phyloP scores from a whole-genome alignment of 1,140 invertebrate genomes.

The Copidosoma floridanum region DNA sequence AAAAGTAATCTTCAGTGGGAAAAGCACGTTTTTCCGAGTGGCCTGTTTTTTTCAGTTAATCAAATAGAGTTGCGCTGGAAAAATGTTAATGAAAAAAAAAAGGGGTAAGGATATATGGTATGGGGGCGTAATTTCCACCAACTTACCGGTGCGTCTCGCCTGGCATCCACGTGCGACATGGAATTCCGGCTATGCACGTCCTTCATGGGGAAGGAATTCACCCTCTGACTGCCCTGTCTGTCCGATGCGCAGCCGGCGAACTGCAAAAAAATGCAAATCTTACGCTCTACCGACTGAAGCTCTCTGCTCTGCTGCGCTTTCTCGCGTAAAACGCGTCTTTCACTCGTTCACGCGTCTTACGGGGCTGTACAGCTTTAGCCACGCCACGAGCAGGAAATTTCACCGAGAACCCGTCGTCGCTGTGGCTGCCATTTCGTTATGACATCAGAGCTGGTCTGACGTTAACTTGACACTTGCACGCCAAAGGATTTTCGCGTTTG shows the following conservation, averaged over 20 bases:
- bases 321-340: too few species aligned
- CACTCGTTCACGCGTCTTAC: too few species aligned
- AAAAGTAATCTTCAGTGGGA: too few species aligned
- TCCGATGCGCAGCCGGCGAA: slow-evolving; percentile 72
- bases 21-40: too few species aligned
- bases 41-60: too few species aligned
- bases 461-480: too few species aligned
- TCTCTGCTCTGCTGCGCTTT: background rate
- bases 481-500: too few species aligned
- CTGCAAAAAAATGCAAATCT: slow-evolving; percentile 57
- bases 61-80: background rate
- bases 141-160: slow-evolving; percentile 74
- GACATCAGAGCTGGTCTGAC: too few species aligned
- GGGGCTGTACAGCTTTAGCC: background rate
- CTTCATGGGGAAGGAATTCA: slow-evolving; percentile 81
- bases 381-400: slow-evolving; percentile 13
- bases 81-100: slow-evolving; percentile 9
- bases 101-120: background rate
- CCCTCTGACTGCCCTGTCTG: slow-evolving; percentile 66
- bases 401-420: too few species aligned
- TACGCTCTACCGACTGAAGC: slow-evolving; percentile 28
- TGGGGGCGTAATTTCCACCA: background rate
- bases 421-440: too few species aligned
- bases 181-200: slow-evolving; percentile 64
- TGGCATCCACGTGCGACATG: slow-evolving; percentile 66